These are phyloP conservation scores for Parauchenoglanis punctatus DNA, from an alignment of 2,797 vertebrate species.

Conservation along the genomic window DNA sequence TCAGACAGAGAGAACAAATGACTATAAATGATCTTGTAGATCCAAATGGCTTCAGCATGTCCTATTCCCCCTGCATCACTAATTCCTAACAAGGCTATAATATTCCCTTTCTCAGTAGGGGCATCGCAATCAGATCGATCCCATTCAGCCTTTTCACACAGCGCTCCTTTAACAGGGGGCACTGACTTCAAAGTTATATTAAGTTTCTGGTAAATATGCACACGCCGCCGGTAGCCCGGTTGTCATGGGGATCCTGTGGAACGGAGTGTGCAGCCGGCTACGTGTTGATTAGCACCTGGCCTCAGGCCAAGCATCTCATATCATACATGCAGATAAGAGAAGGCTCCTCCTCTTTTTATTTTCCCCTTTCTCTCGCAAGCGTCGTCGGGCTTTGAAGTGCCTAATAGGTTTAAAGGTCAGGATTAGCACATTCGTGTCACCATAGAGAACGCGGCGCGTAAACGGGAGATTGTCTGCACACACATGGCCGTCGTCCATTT, in stretches of 20 bases:
- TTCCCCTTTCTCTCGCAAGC: slow-evolving; percentile 7
- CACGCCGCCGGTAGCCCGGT: slow-evolving; percentile 48
- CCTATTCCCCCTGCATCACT: slow-evolving; percentile 5
- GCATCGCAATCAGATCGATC: slow-evolving; percentile 38
- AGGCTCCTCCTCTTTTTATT: slow-evolving; percentile 48
- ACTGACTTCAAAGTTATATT: slow-evolving; percentile 56
- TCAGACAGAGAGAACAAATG: slow-evolving; percentile 33
- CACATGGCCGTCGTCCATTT: not conserved
- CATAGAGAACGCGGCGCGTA: slow-evolving; percentile 3
- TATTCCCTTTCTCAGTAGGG: slow-evolving; percentile 30
- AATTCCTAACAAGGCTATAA: slow-evolving; percentile 46
- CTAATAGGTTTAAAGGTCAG: slow-evolving; percentile 54
- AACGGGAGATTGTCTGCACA: not conserved
- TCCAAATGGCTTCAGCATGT: not conserved
- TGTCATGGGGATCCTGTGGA: slow-evolving; percentile 58
- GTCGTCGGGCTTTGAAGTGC: slow-evolving; percentile 45
- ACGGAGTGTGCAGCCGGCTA: slow-evolving; percentile 35
- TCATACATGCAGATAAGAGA: slow-evolving; percentile 51
- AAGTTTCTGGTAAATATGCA: slow-evolving; percentile 61
- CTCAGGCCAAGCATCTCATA: slow-evolving; percentile 46
- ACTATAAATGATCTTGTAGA: slow-evolving; percentile 19
- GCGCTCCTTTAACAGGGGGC: slow-evolving; percentile 46
- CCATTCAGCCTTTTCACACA: slow-evolving; percentile 37
- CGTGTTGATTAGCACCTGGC: slow-evolving; percentile 58
- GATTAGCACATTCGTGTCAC: slow-evolving; percentile 25